Conservation (phyloP, 2,797 vertebrate genomes). For the Scleropages formosus region DNA sequence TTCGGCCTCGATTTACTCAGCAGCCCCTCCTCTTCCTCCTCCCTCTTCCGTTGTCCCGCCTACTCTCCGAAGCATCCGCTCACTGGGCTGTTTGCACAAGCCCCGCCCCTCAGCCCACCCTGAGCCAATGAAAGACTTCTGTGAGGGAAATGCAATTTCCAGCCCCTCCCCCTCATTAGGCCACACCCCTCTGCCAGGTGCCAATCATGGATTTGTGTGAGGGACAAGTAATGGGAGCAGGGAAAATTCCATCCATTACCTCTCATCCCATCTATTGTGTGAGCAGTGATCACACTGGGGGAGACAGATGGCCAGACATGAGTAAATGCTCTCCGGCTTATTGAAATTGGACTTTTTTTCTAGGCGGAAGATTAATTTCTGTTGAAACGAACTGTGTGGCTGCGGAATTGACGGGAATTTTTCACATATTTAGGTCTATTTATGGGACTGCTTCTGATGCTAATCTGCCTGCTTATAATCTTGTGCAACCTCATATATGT, state of each 20-base stretch:
- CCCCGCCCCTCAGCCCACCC: slow-evolving; percentile 32
- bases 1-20: background rate
- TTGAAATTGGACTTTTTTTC: slow-evolving; percentile 8
- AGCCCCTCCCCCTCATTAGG: no score
- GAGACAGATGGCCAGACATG: slow-evolving; percentile 23
- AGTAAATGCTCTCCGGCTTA: background rate
- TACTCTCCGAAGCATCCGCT: slow-evolving; percentile 39
- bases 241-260: slow-evolving; percentile 43
- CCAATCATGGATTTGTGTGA: slow-evolving; percentile 52
- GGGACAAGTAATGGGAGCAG: slow-evolving; percentile 32
- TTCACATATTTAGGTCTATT: slow-evolving; percentile 21
- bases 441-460: background rate
- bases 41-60: slow-evolving; percentile 26
- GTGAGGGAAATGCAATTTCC: no score
- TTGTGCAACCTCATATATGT: background rate
- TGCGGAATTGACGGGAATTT: slow-evolving; percentile 5
- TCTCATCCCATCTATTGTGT: background rate
- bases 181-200: slow-evolving; percentile 62
- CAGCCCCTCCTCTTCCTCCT: slow-evolving; percentile 33
- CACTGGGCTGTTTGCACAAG: slow-evolving; percentile 51
- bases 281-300: slow-evolving; percentile 6
- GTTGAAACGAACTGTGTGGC: slow-evolving; percentile 19
- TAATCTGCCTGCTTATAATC: background rate
- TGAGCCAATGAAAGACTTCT: no score
- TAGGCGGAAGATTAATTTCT: slow-evolving; percentile 24